A percentile compares a stretch with the other conserved stretches of the same genome.
Evolutionary conservation across 2,888 invertebrate species (phyloP).

Genomic region (Drosophila austrosaltans): DNA sequence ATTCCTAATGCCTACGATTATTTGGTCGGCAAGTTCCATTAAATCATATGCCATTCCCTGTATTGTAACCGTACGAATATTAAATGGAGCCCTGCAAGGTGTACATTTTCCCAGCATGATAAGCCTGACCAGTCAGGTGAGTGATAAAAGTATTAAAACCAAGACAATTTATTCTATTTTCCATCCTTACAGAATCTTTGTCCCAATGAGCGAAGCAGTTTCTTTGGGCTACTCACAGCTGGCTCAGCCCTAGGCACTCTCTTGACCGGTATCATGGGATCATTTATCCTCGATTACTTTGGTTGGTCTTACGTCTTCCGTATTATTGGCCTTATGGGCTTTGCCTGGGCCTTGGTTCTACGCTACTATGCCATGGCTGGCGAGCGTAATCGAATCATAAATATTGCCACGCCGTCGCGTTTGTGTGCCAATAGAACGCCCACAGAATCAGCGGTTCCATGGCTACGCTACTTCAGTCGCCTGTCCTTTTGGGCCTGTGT

Average conservation of each 20-base stretch:
- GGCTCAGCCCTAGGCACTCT: constrained; percentile 87
- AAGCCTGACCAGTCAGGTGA: constrained; percentile 86
- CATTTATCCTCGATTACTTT: constrained; percentile 86
- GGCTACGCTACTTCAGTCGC: constrained; percentile 86
- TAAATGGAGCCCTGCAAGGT: constrained; percentile 88
- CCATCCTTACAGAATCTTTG: constrained; percentile 84
- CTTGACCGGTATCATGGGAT: constrained; percentile 88
- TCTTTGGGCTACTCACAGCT: constrained; percentile 87
- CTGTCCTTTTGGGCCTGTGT: constrained; percentile 89
- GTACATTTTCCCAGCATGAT: constrained; percentile 89
- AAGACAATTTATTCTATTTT: neutral
- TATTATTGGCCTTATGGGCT: constrained; percentile 86
- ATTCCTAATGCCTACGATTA: constrained; percentile 85
- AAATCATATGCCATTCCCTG: constrained; percentile 84
- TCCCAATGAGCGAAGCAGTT: constrained; percentile 87
- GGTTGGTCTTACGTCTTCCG: constrained; percentile 88
- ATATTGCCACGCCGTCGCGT: constrained; percentile 81
- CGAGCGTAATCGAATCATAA: constrained; percentile 82
- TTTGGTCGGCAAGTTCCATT: constrained; percentile 82
- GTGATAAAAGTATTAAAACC: neutral
- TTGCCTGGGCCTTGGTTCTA: constrained; percentile 85
- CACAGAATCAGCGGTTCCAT: constrained; percentile 84
- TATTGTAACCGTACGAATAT: constrained; percentile 86
- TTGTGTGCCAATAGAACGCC: constrained; percentile 81
- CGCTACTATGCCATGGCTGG: constrained; percentile 85